Base-by-base conservation (phyloP, 2,797 vertebrate genomes). In the Coranthus polyacanthus region DNA sequence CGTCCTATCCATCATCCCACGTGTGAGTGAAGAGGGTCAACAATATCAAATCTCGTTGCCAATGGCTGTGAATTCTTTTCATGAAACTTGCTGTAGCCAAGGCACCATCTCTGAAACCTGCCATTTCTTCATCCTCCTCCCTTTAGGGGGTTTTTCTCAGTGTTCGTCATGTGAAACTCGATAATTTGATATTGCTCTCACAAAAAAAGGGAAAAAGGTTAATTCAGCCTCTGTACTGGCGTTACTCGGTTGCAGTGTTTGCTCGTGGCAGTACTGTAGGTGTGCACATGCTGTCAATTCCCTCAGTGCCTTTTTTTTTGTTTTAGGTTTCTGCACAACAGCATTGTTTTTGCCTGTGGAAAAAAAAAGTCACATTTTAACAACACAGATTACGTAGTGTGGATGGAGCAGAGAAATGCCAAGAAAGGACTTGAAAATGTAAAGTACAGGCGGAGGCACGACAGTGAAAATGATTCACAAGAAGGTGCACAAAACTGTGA, bases 171-270 rank as follows among this genome's bases (percentile, higher is more conserved):
- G 29, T 34, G 51, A 38, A 47, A 57, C 64, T 64, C 21, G 7
- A 29, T 68, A 44, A 62, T 81, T 77, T 66, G 42, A 24, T 66
- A 70, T 41, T 64, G 17, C 63, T 41, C 47, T 21, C 29, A 54
- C 57, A 20, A 75, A n/a, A n/a, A 49, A n/a, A n/a, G n/a, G n/a
- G n/a, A n/a, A 64, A 72, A 79, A 77, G 72, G 63, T 76, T 60
- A 68, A 74, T 62, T 68, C 60, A 55, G 47, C 56, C 44, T 71
- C 63, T 72, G 73, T 61, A 26, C 42, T 53, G 16, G 51, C 65
- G 57, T 78, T 70, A 58, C 34, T 73, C 46, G 56, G n/a, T n/a
- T n/a, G n/a, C n/a, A n/a, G 17, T 11, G 68, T 66, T 69, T 75
- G 52, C 56, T 55, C 13, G 53, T 70, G 56, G 34, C 60, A 61